A percentile compares a stretch with the other conserved stretches of the same genome.
phyloP scores from a whole-genome alignment of 2,888 invertebrate genomes.

The Cheilosia pagana region DNA sequence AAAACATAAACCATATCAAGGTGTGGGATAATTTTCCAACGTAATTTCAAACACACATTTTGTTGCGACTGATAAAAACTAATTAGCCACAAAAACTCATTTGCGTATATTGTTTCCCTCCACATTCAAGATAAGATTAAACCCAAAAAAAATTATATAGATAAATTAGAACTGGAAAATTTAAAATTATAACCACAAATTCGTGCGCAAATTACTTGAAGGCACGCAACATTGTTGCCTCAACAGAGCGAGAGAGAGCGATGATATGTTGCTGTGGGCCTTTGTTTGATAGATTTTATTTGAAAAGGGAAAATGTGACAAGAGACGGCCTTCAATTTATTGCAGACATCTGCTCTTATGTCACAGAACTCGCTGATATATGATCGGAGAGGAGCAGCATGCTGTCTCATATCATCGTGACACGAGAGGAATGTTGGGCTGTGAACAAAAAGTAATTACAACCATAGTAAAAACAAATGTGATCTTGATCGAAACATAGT shows the following conservation, averaged over 20 bases:
- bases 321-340: constrained; percentile 13
- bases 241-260: not conserved
- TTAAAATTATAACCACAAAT: not conserved
- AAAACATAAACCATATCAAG: not conserved
- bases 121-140: constrained; percentile 38
- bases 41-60: constrained; percentile 7
- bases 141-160: not conserved
- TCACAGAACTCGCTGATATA: constrained; percentile 3
- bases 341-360: constrained; percentile 18
- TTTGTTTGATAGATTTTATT: not conserved
- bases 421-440: not conserved
- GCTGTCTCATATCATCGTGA: constrained; percentile 7
- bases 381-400: constrained; percentile 11
- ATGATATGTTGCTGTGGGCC: not conserved
- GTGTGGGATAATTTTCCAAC: not conserved
- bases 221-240: constrained; percentile 38
- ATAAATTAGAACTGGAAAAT: constrained; percentile 2
- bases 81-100: constrained; percentile 28
- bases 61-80: constrained; percentile 32
- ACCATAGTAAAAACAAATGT: not conserved
- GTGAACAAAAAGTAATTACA: constrained; percentile 31
- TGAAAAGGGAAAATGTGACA: constrained; percentile 4
- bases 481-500: constrained; percentile 28
- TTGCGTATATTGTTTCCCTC: constrained; percentile 2
- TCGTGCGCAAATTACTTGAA: constrained; percentile 1